Evolutionary conservation across 1,140 invertebrate genomes (phyloP).

Genomic region (Lanistes nyassanus): DNA sequence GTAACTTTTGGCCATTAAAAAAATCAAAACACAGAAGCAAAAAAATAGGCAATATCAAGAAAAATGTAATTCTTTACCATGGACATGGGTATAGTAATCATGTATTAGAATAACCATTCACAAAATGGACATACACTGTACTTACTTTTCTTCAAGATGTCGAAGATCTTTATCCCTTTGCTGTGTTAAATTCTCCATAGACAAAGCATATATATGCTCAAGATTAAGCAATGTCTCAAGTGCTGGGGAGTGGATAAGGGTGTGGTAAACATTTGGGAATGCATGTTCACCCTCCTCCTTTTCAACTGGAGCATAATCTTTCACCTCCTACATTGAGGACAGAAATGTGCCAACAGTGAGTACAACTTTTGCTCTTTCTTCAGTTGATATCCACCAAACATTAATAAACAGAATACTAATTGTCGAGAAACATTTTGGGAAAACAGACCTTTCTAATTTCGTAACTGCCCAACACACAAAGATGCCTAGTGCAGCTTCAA

Average conservation of each 20-base stretch:
- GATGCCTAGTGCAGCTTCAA: no score
- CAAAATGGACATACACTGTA: not conserved
- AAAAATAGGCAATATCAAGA: not conserved
- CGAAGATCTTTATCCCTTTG: slow-evolving; percentile 75
- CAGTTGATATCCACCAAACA: not conserved
- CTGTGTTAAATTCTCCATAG: slow-evolving; percentile 75
- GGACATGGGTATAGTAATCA: not conserved
- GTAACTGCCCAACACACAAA: no score
- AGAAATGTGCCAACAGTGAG: not conserved
- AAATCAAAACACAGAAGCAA: not conserved
- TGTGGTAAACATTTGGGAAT: slow-evolving; percentile 82
- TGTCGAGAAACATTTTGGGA: no score
- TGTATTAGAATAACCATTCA: not conserved
- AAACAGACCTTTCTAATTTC: no score
- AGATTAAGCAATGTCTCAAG: slow-evolving; percentile 81
- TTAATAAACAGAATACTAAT: no score
- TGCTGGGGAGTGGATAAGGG: slow-evolving; percentile 83
- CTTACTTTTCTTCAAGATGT: slow-evolving; percentile 75
- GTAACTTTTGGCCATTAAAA: no score
- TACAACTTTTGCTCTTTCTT: not conserved
- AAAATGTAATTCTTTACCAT: slow-evolving; percentile 1
- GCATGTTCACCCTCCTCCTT: slow-evolving; percentile 78
- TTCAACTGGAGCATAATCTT: slow-evolving; percentile 70
- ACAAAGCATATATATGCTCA: slow-evolving; percentile 81
- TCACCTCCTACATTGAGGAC: slow-evolving; percentile 56